phyloP scores from a whole-genome alignment of 2,888 invertebrate genomes.

The Xestoiulus laeticollis region DNA sequence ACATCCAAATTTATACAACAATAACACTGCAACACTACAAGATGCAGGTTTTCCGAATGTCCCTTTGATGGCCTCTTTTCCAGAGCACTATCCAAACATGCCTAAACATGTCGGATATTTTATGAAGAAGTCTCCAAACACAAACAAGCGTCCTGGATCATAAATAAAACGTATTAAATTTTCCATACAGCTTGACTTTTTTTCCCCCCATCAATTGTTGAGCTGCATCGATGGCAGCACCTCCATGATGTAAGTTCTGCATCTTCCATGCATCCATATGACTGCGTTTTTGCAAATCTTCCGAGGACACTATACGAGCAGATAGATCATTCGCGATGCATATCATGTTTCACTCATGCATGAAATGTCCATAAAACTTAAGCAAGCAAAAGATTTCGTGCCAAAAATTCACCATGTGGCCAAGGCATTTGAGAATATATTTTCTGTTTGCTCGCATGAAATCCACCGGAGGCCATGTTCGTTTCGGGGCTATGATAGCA shows the following conservation, averaged over 20 bases:
- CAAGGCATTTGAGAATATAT: not conserved
- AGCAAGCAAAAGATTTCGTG: not conserved
- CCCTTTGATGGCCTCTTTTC: not conserved
- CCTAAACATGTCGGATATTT: not conserved
- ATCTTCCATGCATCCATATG: not conserved
- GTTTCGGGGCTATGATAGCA: not conserved
- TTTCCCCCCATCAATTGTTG: not conserved
- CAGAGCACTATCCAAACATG: not conserved
- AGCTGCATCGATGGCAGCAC: not conserved
- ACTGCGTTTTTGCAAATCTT: not conserved
- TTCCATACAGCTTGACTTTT: not conserved
- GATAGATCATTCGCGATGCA: slow-evolving; percentile 4
- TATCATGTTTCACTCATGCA: slow-evolving; percentile 2
- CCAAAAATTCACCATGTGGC: slow-evolving; percentile 4
- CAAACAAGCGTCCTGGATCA: not conserved
- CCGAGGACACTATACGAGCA: not conserved
- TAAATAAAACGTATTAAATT: slow-evolving; percentile 4
- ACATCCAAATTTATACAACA: too few species aligned
- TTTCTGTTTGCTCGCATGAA: not conserved
- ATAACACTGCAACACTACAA: too few species aligned
- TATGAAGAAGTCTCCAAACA: not conserved
- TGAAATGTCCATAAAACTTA: slow-evolving; percentile 12
- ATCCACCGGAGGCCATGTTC: not conserved
- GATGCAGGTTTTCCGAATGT: not conserved
- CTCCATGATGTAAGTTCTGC: not conserved